Base-by-base conservation (phyloP, 2,113 vertebrate species). In the Notarius lentiginosus region DNA sequence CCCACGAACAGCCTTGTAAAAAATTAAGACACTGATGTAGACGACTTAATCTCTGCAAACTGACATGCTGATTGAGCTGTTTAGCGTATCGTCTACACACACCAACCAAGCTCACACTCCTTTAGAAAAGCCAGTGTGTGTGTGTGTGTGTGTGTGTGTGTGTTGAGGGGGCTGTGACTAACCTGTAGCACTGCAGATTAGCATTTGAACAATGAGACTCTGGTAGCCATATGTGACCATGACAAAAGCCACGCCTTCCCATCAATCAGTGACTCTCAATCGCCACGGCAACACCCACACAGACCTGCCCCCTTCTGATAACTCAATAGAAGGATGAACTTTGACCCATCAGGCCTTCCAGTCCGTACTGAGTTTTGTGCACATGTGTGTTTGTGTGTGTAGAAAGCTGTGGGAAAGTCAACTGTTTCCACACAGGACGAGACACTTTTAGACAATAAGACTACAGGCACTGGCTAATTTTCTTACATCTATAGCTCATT, bases 281-380 rank as follows among this genome's bases (percentile, higher is more conserved):
- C 84, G 84, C 81, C 2, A 82, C 53, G 4, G 84, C 87, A 92
- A 93, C 93, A 84, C 93, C 92, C 90, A 84, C 65, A 70, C 58
- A 58, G 81, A 90, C 89, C 92, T 91, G 27, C 91, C 92, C 90
- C 92, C 88, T 84, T 88, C 88, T 94, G 94, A 95, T 92, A 90
- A 93, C 94, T 94, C 94, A 94, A 95, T 94, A 93, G 92, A 93
- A 75, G 22, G 85, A 60, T 85, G 89, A 93, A 56, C 94, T 91
- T 70, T 92, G 58, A 94, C 93, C 93, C 85, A 41, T 10, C 22
- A 87, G 92, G 82, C 86, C 87, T 73, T 87, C 87, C 87, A 88
- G 87, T 88, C 84, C 4, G 81, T 87, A 89, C 27, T 66, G 53
- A 82, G 75, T 80, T 60, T 27, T 70, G 80, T 61, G 66, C 53